These are phyloP conservation scores for Acrocyrtus sp. DNA, from an alignment of 2,888 invertebrate genomes.

Conservation along the genomic window DNA sequence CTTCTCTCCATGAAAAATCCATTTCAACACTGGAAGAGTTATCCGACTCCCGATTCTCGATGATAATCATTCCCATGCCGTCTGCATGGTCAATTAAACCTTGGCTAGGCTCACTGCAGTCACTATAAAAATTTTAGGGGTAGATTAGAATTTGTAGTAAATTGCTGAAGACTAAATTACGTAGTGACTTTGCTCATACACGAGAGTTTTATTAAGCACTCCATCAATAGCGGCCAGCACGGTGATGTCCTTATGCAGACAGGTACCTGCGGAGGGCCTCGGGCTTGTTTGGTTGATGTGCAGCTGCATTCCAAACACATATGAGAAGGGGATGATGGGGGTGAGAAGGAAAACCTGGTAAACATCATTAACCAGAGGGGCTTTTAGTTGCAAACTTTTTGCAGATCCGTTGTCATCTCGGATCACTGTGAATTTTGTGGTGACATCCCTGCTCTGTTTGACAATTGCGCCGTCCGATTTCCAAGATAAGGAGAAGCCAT, in stretches of 20 bases:
- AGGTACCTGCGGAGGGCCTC: background rate
- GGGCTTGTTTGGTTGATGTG: constrained; percentile 25
- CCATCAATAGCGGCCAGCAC: constrained; percentile 18
- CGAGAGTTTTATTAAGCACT: constrained; percentile 1
- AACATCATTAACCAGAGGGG: background rate
- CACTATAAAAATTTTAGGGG: background rate
- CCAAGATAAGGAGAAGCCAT: constrained; percentile 30
- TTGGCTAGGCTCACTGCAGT: constrained; percentile 3
- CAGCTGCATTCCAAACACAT: constrained; percentile 33
- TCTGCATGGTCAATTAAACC: constrained; percentile 7
- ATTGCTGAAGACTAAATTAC: background rate
- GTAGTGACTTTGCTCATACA: constrained; percentile 12
- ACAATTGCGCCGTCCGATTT: background rate
- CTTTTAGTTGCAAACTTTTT: background rate
- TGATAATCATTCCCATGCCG: constrained; percentile 21
- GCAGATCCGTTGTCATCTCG: constrained; percentile 6
- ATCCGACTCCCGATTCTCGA: no score
- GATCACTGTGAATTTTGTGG: constrained; percentile 17
- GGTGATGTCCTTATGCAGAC: constrained; percentile 14
- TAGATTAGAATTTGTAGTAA: background rate
- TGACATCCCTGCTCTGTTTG: constrained; percentile 19
- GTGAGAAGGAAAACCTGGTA: constrained; percentile 32
- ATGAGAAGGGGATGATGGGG: constrained; percentile 4
- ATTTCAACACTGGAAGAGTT: background rate
- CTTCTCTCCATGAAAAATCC: constrained; percentile 24